Evolutionary conservation across 2,888 invertebrate genomes (phyloP), one percentile per base, ranked within the genome.

Genomic region (Portevinia maculata): DNA sequence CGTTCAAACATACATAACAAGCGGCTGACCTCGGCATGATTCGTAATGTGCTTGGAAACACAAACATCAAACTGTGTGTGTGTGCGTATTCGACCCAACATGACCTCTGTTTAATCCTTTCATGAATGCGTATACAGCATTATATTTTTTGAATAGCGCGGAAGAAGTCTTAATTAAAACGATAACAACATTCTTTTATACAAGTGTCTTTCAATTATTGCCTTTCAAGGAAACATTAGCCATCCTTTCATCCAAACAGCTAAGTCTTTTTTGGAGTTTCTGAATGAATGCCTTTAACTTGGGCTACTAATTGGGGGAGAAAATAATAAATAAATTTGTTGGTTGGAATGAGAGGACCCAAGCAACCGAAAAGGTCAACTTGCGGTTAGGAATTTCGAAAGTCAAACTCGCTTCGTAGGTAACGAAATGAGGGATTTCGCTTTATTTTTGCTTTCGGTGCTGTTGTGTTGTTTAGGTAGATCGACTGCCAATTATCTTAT

Each of bases 321-420:
- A 13, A 37, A 55, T 28, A 3, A 6, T 9, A 11, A 8, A 34
- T 5, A 19, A 34, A 55, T 55, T 44, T 41, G 44, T 44, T 59
- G 19, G 30, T 59, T 17, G 8, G 41, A 3, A 1, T 13, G 8
- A 28, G 15, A 7, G 7, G 8, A 11, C 1, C 8, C 15, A 30
- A 41, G 6, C 17, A 9, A 19, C 6, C 19, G 19, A 59, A 59
- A 59, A 30, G 59, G 59, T 59, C 59, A 44, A 41, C 13, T 59
- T n/a, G 8, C 44, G 41, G 30, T 30, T 30, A 30, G 28, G 17
- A 30, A 17, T n/a, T 17, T 59, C 41, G 19, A 59, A 59, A 41
- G 30, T 30, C n/a, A 41, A 59, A 59, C 21, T 24, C 11, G 24
- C 19, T 37, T 19, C 17, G n/a, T 19, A 9, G 0, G 7, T 24